Evolutionary conservation across 2,113 vertebrate species (phyloP).

Genomic region (Ochotona princeps): DNA sequence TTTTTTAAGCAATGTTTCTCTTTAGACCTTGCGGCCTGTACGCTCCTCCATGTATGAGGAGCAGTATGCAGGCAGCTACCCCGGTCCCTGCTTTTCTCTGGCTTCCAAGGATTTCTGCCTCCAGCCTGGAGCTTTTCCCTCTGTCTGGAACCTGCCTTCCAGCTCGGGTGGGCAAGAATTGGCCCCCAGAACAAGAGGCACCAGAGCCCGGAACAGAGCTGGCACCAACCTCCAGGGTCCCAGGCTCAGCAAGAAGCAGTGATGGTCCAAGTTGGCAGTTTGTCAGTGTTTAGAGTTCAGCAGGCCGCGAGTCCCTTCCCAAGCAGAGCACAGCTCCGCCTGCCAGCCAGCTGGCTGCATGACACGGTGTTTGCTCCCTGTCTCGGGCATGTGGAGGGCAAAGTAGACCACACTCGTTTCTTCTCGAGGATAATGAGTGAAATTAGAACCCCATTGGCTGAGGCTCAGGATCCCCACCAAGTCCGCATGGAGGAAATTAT

Average conservation of each 20-base stretch:
- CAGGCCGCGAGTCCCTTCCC: neutral
- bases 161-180: neutral
- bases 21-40: constrained; percentile 57
- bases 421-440: constrained; percentile 26
- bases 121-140: neutral
- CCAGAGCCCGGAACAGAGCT: constrained; percentile 8
- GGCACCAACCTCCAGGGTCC: neutral
- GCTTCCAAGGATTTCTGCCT: neutral
- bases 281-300: neutral
- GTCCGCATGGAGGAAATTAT: constrained; percentile 9
- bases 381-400: neutral
- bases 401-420: neutral
- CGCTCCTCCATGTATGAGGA: neutral
- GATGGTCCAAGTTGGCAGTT: neutral
- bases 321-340: neutral
- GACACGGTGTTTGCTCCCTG: neutral
- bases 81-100: constrained; percentile 51
- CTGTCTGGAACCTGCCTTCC: neutral
- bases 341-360: constrained; percentile 27
- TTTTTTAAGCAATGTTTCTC: constrained; percentile 64
- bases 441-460: neutral
- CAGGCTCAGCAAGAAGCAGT: neutral
- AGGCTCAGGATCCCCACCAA: neutral
- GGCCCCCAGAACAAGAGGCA: neutral
- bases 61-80: constrained; percentile 65